phyloP scores from a whole-genome alignment of 2,888 invertebrate species.

The Leucophora obtusa region DNA sequence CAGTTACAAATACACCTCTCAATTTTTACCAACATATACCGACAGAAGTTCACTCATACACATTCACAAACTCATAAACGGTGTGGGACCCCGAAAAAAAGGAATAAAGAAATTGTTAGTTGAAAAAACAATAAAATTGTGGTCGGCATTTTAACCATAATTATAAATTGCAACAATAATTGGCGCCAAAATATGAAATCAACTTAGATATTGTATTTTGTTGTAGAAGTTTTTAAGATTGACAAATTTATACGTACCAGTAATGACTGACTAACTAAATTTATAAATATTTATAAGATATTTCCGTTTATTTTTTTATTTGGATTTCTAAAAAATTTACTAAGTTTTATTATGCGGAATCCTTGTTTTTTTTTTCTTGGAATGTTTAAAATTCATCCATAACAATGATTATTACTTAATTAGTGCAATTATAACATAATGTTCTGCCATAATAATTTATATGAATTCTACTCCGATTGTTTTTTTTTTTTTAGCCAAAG shows the following conservation, averaged over 20 bases:
- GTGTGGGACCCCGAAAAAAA: slow-evolving; percentile 11
- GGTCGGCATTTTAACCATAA: slow-evolving; percentile 20
- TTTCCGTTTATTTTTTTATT: slow-evolving; percentile 26
- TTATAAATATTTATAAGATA: slow-evolving; percentile 44
- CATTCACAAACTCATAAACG: slow-evolving; percentile 6
- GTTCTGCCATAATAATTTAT: slow-evolving; percentile 30
- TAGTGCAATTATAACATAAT: slow-evolving; percentile 37
- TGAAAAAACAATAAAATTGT: slow-evolving; percentile 21
- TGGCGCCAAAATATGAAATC: slow-evolving; percentile 66
- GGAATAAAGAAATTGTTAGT: not conserved
- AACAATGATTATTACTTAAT: slow-evolving; percentile 47
- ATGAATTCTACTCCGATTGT: not conserved
- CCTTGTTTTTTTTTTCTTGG: slow-evolving; percentile 7
- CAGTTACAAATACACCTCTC: slow-evolving; percentile 23
- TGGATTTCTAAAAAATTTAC: slow-evolving; percentile 3
- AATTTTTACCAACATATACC: not conserved
- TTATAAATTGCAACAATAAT: slow-evolving; percentile 62
- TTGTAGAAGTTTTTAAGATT: slow-evolving; percentile 8
- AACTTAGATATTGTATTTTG: slow-evolving; percentile 19
- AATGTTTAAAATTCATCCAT: slow-evolving; percentile 28
- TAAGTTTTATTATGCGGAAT: slow-evolving; percentile 26
- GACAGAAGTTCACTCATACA: not conserved
- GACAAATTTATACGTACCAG: not conserved
- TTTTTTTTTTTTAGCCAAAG: not conserved
- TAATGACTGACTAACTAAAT: not conserved